Evolutionary conservation across 1,140 invertebrate genomes (phyloP), one percentile per base, ranked within the genome.

Genomic region (Bacillus rossius): DNA sequence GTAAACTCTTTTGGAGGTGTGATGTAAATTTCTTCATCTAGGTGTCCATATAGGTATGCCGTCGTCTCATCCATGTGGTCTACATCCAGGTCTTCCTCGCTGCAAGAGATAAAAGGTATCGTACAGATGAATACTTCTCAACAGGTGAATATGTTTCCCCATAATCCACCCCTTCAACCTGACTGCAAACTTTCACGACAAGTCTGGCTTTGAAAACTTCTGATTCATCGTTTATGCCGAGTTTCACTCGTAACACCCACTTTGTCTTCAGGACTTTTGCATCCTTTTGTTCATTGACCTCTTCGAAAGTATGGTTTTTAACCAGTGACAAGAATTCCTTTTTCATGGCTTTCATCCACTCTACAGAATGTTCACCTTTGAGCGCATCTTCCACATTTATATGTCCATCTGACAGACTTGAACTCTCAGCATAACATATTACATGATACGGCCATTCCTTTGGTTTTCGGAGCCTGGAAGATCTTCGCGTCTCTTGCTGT

Each of bases 1-100:
- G 34, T 34, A 41, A 58, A 65, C 8, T 61, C 61, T 47, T 57
- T 53, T 0, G 65, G 68, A 55, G 57, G 55, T n/a, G 62, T 48
- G 58, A 71, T 66, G 25, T 52, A 66, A 13, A 68, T 58, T 17
- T 65, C 59, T 57, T 70, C 66, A 1, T 64, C 37, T 45, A 70
- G 38, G 14, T 61, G 37, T 2, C 65, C 69, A 59, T 68, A 58
- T 0, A 70, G 37, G 59, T 61, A 70, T 8, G 70, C 60, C 3
- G 65, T 62, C 0, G 58, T 40, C 2, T 64, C 56, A 50, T 65
- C 64, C 19, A 62, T 57, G 29, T 66, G 57, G 41, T 54, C 49
- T 2, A 60, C 41, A 7, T 61, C 19, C 3, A 61, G 37, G 20
- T 54, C 54, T 17, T 66, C 8, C 29, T 43, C 0, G 48, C 16